These are phyloP conservation scores for Phengaris alcon DNA, from an alignment of 2,888 invertebrate species.

Conservation along the genomic window DNA sequence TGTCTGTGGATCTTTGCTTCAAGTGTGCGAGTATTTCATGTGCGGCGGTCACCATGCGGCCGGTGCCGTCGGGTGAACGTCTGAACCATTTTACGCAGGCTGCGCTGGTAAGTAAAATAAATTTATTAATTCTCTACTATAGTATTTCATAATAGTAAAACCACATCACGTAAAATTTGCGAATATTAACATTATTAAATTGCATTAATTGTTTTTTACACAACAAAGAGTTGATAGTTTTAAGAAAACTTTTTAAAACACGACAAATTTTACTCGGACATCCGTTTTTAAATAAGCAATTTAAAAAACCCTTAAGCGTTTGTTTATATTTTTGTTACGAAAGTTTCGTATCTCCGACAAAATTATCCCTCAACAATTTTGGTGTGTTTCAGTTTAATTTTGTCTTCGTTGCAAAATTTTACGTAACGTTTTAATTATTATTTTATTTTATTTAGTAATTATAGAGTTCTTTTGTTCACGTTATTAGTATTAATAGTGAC, in stretches of 20 bases:
- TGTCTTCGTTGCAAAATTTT: no score
- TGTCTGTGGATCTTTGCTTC: conserved; percentile 24
- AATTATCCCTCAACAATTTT: no score
- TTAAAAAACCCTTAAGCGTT: neutral
- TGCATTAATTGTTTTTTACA: no score
- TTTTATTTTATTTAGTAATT: no score
- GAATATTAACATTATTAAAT: neutral
- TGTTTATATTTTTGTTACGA: no score
- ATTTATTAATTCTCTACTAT: conserved; percentile 18
- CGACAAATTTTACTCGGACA: neutral
- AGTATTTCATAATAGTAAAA: neutral
- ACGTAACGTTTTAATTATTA: no score
- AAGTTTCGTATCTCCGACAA: no score
- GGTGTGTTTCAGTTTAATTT: no score
- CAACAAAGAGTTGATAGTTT: neutral
- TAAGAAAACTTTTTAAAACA: neutral
- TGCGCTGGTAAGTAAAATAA: conserved; percentile 57
- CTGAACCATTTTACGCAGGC: conserved; percentile 46
- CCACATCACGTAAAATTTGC: neutral
- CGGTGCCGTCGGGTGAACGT: conserved; percentile 59
- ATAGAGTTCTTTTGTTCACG: no score
- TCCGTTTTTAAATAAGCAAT: neutral
- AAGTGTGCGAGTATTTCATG: conserved; percentile 50
- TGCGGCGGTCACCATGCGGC: conserved; percentile 55
- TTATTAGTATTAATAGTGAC: no score